A percentile compares a stretch with the other conserved stretches of the same genome.
These are phyloP conservation scores for Norana najaformis DNA, from an alignment of 2,888 invertebrate species.

Conservation along the genomic window DNA sequence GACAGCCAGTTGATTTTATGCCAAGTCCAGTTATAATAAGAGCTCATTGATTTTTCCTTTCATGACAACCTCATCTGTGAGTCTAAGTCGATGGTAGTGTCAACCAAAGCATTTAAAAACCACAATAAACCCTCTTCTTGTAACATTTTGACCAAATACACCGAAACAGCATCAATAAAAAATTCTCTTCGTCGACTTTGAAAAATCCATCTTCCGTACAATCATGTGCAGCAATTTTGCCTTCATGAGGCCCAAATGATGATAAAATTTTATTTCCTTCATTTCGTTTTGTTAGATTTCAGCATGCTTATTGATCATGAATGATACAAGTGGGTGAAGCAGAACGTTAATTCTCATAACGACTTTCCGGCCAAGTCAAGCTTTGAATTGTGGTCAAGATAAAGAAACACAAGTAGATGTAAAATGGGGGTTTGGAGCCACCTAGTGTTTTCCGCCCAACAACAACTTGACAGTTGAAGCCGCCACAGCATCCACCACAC, in stretches of 20 bases:
- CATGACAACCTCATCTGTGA: not conserved
- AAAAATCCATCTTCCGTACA: not conserved
- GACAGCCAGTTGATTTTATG: not conserved
- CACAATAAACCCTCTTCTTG: not conserved
- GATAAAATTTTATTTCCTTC: not conserved
- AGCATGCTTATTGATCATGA: not conserved
- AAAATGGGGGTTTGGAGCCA: no score
- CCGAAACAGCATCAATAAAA: not conserved
- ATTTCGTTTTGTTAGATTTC: not conserved
- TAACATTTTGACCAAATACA: constrained; percentile 4
- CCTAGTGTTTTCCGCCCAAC: no score
- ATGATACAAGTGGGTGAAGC: not conserved
- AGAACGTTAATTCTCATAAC: not conserved
- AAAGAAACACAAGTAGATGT: not conserved
- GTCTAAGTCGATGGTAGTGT: not conserved
- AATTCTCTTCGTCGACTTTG: not conserved
- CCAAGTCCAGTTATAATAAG: not conserved
- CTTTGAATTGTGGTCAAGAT: not conserved
- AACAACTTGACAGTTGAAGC: no score
- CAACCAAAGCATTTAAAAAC: not conserved
- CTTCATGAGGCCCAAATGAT: not conserved
- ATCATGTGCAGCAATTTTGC: not conserved
- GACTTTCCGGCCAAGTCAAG: not conserved
- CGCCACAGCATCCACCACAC: no score
- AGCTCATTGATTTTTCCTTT: not conserved